Base-by-base conservation (phyloP, 2,888 invertebrate species). In the Pterostichus niger region DNA sequence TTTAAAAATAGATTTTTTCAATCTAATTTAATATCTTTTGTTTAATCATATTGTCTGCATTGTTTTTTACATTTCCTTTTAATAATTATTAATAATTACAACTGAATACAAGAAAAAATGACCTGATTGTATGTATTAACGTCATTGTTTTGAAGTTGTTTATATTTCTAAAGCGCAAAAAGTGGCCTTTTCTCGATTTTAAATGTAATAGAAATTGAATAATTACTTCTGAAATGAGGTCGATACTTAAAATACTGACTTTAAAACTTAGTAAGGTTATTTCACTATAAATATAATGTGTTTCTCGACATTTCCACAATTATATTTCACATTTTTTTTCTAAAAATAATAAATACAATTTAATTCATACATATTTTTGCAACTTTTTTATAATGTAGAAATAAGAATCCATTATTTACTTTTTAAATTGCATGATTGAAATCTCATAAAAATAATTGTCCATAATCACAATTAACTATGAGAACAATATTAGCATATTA, bases 1-100 rank as follows among this genome's bases (percentile, higher is more conserved):
- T 77, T 35, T 77, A 77, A 77, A 77, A 77, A 77, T 77, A 59
- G 59, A 40, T 56, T 56, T 77, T 77, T 77, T 77, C 15, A 44
- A 24, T 44, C 7, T 13, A 7, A n/a, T 13, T 13, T 4, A 59
- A 59, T 59, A 64, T 64, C 17, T 64, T n/a, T 31, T 64, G 31
- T 64, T 17, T 24, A 73, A 24, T 73, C 46, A 49, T 52, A 44
- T 24, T 68, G 15, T 35, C 40, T 71, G 52, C 15, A 17, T 49
- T 49, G 49, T 52, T 24, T 52, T 52, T 64, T 64, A 13, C 75
- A 52, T 33, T 75, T 52, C 49, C 52, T 75, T 44, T 52, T 52
- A 31, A 49, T 75, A 52, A 75, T 73, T 73, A 73, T 17, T 68
- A 49, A 75, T 11, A n/a, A 64, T 64, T 64, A 24, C 31, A 31